Base-by-base conservation (phyloP, 1,140 invertebrate species). In the Lordiphosa mommai region DNA sequence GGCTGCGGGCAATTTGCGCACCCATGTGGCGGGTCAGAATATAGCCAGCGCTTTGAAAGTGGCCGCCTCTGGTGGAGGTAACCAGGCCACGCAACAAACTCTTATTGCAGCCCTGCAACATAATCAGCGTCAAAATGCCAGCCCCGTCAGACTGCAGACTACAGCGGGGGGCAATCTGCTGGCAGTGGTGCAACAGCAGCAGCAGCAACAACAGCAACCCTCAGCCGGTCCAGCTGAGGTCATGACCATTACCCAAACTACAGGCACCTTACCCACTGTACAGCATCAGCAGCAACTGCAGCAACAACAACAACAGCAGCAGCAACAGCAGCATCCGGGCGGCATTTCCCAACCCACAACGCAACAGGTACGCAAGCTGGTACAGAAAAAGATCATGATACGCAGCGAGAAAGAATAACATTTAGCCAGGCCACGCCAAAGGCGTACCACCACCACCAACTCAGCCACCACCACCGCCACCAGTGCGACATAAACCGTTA, bases 61-160 rank as follows among this genome's bases (percentile, higher is more conserved):
- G 5, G 89, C 86, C 10, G 52, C 79, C 1, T 66, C 67, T 4
- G 72, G 53, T 9, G 56, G 56, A 53, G 65, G 61, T 33, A 79
- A 82, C 4, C 79, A 82, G 40, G 70, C 82, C 4, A 86, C 88
- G 5, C 90, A 91, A 50, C 89, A 90, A 66, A 89, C 90, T 1
- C 46, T 89, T 7, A 88, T 89, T 46, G 85, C 72, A 23, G 73
- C 85, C 4, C 61, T 89, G 34, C 86, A 87, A 47, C 90, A 90
- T 55, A 89, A 86, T 61, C 90, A 90, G 57, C 80, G 87, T 44
- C 88, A 88, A 59, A 88, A 84, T 82, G 88, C 86, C 6, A 89
- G 90, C 68, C 90, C 90, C 2, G 90, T 91, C 1, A 86, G 90
- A 4, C 65, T 91, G 44, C 90, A 91, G 52, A 90, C 90, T 3